Base-by-base conservation (phyloP, 1,140 invertebrate species). In the Tachypleus tridentatus region DNA sequence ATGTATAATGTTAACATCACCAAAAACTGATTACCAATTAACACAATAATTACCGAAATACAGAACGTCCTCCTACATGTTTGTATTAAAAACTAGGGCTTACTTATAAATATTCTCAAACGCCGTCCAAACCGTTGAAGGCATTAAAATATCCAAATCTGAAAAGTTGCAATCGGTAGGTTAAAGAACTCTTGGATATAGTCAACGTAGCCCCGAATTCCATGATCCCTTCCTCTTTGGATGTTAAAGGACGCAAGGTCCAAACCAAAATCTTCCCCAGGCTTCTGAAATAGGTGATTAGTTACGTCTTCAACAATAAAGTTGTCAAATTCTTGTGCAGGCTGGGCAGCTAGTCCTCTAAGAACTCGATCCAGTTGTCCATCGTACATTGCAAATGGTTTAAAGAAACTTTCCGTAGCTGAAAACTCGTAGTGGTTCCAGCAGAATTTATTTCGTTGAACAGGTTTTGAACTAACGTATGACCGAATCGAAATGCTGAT, bases 391-490 rank as follows among this genome's bases (percentile, higher is more conserved):
- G 0, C 53, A n/a, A 7, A n/a, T 8, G 53, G 53, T 7, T 54
- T n/a, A 54, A 54, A 54, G 53, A 54, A 54, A 54, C 53, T 7
- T 54, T 54, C 53, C n/a, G 7, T 3, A 54, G n/a, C 7, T 54
- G 7, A n/a, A 54, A 54, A 54, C 7, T 8, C 7, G 7, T 54
- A 54, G 53, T n/a, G n/a, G n/a, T 8, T 7, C 53, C 53, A n/a
- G 7, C 84, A 9, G 83, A 80, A 74, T 90, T 89, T 73, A 97
- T 81, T 47, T 93, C 81, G 4, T 88, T 89, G 61, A 97, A 82
- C 66, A 93, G 86, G 1, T 93, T 93, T 64, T 93, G 81, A n/a
- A 98, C 80, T 9, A 98, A 76, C 0, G 91, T 94, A 77, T 98
- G 95, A 0, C 96, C 96, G 74, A 98, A 95, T 62, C 91, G 82